Evolutionary conservation across 2,888 invertebrate species (phyloP), one percentile per base, ranked within the genome.

Genomic region (Synanthedon andrenaeformis): DNA sequence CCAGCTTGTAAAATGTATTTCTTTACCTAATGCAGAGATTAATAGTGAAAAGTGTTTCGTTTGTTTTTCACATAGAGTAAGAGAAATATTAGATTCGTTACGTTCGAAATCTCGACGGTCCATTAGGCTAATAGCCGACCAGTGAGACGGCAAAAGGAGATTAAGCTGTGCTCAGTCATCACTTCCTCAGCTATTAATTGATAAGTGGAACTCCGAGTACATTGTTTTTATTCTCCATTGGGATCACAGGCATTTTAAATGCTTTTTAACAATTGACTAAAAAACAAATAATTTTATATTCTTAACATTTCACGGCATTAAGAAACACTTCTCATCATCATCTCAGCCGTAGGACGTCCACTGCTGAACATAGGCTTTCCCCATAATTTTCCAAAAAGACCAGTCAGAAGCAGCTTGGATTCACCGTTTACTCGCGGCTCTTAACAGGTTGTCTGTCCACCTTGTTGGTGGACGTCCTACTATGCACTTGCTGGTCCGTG

Each of bases 81-180:
- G 51, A 55, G 64, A 62, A 69, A 66, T 70, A 75, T 75, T 74
- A 71, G 71, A 73, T 69, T 69, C 63, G 68, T 71, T 69, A 66
- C 67, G 63, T 66, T 35, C 59, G 61, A 62, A 67, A 67, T 65
- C 70, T 66, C 69, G 60, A 55, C 68, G 73, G 67, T 76, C 80
- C 83, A 82, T 83, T 83, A 82, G 74, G 71, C 75, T 81, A 81
- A 82, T 82, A 78, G 74, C 71, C 63, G 70, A 68, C 66, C 79
- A 78, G 76, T 82, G 82, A 82, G 74, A 76, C 73, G 77, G 79
- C 76, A 72, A 74, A 79, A 77, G 71, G 72, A 79, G 79, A 82
- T 83, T 81, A 82, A 76, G 72, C 73, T 62, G 64, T 72, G 79
- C 77, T 67, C 71, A 72, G 75, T 81, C 82, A 80, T 80, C 79